Conservation (phyloP, 2,113 vertebrate species). For the Bostrychus sinensis region DNA sequence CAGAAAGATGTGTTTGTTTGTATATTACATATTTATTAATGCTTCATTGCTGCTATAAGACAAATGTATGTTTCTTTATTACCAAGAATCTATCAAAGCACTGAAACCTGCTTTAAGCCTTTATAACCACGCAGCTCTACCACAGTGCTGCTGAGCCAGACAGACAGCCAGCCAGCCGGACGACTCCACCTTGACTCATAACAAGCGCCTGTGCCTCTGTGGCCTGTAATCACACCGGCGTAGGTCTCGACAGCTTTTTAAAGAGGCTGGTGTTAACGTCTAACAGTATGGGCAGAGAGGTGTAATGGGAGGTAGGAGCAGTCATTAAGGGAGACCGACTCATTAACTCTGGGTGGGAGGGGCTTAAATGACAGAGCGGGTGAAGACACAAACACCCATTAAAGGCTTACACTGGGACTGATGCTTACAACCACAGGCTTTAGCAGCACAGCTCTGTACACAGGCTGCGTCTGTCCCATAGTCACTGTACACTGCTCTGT, state of each 20-base stretch:
- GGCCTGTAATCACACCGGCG: slow-evolving; percentile 46
- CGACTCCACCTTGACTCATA: slow-evolving; percentile 23
- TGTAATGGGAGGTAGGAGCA: neutral
- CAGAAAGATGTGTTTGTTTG: neutral
- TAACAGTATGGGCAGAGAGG: slow-evolving; percentile 13
- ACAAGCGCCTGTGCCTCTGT: slow-evolving; percentile 44
- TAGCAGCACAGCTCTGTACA: neutral
- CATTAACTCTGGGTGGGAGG: slow-evolving; percentile 23
- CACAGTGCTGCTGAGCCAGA: slow-evolving; percentile 20
- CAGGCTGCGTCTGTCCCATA: no score
- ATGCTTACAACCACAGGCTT: neutral
- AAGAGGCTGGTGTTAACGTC: slow-evolving; percentile 8
- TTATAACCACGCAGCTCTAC: neutral
- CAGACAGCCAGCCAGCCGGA: slow-evolving; percentile 3
- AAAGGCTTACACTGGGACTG: slow-evolving; percentile 14
- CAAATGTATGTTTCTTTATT: no score
- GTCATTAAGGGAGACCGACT: slow-evolving; percentile 46
- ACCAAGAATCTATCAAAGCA: no score
- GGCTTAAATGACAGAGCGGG: slow-evolving; percentile 27
- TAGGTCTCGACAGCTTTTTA: slow-evolving; percentile 44
- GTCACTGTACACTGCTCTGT: no score
- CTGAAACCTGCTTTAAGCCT: neutral
- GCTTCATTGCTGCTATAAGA: no score
- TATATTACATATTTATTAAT: no score
- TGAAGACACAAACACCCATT: slow-evolving; percentile 32